phyloP scores from a whole-genome alignment of 2,888 invertebrate genomes.

The Mythimna impura region DNA sequence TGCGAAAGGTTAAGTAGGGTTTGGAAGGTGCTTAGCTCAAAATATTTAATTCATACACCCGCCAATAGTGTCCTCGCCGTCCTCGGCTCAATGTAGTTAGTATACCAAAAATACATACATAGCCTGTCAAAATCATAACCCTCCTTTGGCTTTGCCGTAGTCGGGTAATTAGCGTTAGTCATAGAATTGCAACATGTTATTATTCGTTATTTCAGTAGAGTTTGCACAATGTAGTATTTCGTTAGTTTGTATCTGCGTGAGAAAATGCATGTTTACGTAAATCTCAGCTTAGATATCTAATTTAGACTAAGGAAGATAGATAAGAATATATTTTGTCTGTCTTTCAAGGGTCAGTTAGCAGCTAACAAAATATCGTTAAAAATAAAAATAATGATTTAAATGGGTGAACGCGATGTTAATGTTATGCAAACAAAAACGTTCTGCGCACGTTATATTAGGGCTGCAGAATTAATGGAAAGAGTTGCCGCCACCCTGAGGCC shows the following conservation, averaged over 20 bases:
- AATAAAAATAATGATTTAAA: background rate
- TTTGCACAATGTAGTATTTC: slow-evolving; percentile 3
- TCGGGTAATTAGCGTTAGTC: background rate
- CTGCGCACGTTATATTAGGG: too few relatives aligned
- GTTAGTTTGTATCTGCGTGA: slow-evolving; percentile 7
- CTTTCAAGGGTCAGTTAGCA: slow-evolving; percentile 15
- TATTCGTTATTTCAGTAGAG: slow-evolving; percentile 12
- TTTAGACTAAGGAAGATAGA: background rate
- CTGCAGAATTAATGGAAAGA: too few relatives aligned
- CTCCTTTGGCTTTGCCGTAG: too few relatives aligned
- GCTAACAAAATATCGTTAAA: background rate
- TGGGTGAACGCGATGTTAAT: too few relatives aligned
- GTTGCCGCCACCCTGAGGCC: too few relatives aligned
- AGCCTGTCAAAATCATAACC: too few relatives aligned
- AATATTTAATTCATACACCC: too few relatives aligned
- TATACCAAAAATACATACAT: too few relatives aligned
- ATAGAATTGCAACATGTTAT: slow-evolving; percentile 17
- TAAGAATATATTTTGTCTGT: background rate
- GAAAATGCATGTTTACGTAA: slow-evolving; percentile 45
- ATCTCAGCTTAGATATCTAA: background rate
- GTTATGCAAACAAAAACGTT: too few relatives aligned
- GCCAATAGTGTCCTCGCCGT: too few relatives aligned
- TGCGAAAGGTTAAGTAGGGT: too few relatives aligned
- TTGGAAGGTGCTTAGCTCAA: too few relatives aligned
- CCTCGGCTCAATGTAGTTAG: background rate